These are phyloP conservation scores for Corvus cornix DNA, from an alignment of 2,113 vertebrate species.

Conservation along the genomic window DNA sequence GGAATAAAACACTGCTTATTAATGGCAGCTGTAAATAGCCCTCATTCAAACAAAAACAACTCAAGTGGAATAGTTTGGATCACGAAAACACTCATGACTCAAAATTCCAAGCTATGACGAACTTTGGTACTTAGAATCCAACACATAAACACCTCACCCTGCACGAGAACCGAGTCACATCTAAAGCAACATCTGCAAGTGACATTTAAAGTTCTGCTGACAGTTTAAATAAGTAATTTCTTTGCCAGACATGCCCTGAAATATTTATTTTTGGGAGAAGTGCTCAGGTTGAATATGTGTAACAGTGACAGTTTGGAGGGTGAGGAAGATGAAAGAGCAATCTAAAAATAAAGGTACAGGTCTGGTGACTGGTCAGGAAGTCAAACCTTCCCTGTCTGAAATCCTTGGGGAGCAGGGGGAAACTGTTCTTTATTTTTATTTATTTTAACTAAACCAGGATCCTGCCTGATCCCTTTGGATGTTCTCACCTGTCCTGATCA, in stretches of 20 bases:
- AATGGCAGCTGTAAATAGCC: neutral
- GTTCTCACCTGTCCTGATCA: neutral
- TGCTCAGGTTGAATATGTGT: neutral
- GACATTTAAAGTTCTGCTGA: neutral
- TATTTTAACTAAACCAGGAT: neutral
- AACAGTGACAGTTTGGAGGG: neutral
- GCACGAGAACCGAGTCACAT: neutral
- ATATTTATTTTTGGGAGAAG: neutral
- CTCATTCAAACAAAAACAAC: neutral
- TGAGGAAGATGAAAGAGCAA: neutral
- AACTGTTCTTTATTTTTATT: neutral
- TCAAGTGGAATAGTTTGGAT: neutral
- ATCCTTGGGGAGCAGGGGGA: neutral
- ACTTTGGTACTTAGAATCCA: neutral
- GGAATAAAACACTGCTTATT: neutral
- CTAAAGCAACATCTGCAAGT: neutral
- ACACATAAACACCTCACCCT: neutral
- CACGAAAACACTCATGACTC: neutral
- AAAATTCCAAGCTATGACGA: neutral
- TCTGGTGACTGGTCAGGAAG: neutral
- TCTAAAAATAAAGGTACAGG: neutral
- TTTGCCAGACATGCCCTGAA: neutral
- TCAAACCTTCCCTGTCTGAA: neutral
- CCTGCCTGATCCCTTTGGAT: neutral
- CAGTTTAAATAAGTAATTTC: neutral